Percentiles rank a stretch among this genome's conserved stretches.
Conservation (phyloP, 2,797 vertebrate species). For the Bryconaethiops microstoma region DNA sequence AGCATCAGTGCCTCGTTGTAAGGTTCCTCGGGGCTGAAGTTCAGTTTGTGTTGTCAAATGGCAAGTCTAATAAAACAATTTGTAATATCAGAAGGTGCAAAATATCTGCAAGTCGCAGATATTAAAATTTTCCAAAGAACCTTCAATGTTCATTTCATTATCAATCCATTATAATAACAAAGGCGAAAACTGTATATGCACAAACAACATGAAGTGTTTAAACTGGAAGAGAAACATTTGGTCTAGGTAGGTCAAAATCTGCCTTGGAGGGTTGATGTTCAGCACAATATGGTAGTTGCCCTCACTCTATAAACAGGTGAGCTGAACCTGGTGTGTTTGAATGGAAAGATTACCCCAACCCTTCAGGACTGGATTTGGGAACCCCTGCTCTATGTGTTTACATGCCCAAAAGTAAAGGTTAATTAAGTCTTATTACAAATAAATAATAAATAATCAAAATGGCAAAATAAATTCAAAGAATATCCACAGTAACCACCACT, state of each 20-base stretch:
- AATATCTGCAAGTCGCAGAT: neutral
- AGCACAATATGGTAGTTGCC: too few species aligned
- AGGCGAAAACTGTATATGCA: neutral
- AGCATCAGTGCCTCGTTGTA: slow-evolving; percentile 61
- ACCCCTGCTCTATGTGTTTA: too few species aligned
- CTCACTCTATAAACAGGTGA: too few species aligned
- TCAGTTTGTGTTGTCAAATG: slow-evolving; percentile 51
- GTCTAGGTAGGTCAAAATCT: too few species aligned
- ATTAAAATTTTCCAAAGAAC: neutral
- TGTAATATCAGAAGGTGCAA: neutral
- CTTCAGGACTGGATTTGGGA: too few species aligned
- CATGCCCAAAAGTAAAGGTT: too few species aligned
- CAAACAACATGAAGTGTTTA: neutral
- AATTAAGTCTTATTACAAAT: too few species aligned
- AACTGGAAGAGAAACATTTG: neutral
- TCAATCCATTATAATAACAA: neutral
- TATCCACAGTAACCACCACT: neutral
- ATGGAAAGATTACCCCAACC: too few species aligned
- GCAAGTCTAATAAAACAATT: neutral
- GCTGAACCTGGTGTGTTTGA: too few species aligned
- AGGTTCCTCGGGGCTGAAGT: slow-evolving; percentile 67
- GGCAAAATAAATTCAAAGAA: too few species aligned
- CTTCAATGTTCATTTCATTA: neutral
- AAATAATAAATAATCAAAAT: neutral
- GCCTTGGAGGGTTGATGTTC: too few species aligned